Base-by-base conservation (phyloP, 2,113 vertebrate genomes). In the Theristicus caerulescens region DNA sequence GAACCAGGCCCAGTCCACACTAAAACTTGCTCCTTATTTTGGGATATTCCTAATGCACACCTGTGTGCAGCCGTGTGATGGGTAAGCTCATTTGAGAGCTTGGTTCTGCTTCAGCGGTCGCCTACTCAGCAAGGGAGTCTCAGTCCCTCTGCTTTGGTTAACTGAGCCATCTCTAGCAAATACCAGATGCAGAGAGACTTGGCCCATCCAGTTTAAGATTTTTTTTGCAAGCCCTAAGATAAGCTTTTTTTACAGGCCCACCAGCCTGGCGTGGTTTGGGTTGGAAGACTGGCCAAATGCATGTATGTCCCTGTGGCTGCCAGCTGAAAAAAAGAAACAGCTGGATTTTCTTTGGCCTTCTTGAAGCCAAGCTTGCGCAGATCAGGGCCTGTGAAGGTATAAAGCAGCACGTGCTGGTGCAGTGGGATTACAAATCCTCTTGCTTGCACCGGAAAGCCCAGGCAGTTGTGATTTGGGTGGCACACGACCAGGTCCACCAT, bases 401-500 rank as follows among this genome's bases (percentile, higher is more conserved):
- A 69, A 47, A 93, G 44, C 83, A 67, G 44, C 44, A 14, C 7
- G 0, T 15, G 40, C 44, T 69, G 57, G 19, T 69, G 52, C 27
- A 15, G 21, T 34, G 64, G 58, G 46, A 31, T 86, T 80, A 61
- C 27, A 92, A 34, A 79, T 55, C 17, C 38, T 57, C n/a, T 29
- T 70, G 34, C 46, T 92, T 66, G 74, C 66, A 31, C 14, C 42
- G 66, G 46, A 15, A 70, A 32, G n/a, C n/a, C 54, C 70, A 54
- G 26, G 25, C 31, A 54, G 40, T 13, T 15, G 25, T 61, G 49
- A 32, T 86, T 46, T 47, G 59, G 49, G 59, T 58, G 64, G 25
- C 51, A 40, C 24, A 20, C 0, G 3, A 10, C 31, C 59, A 51
- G 20, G 4, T 10, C 34, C 58, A 69, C 4, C 1, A 0, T 36